These are phyloP conservation scores for Liposcelis brunnea DNA, from an alignment of 2,888 invertebrate species.

Conservation along the genomic window DNA sequence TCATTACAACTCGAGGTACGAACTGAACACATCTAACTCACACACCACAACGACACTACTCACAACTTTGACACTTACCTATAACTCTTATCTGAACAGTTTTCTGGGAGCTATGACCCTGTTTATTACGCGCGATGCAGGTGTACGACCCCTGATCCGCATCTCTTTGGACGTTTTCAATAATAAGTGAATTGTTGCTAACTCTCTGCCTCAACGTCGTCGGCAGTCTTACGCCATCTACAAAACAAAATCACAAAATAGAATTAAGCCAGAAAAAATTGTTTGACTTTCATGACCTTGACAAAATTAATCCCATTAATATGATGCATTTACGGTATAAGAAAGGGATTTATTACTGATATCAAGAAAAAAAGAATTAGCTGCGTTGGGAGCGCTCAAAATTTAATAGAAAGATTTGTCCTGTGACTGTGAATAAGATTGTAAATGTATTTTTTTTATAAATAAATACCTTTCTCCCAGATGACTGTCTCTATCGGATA, in stretches of 20 bases:
- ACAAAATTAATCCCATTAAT: neutral
- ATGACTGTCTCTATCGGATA: slow-evolving; percentile 32
- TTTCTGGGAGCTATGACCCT: slow-evolving; percentile 28
- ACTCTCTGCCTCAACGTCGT: slow-evolving; percentile 35
- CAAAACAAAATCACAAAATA: slow-evolving; percentile 9
- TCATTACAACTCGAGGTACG: too few species aligned
- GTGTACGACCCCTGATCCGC: slow-evolving; percentile 36
- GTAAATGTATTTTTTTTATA: too few species aligned
- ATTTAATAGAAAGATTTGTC: too few species aligned
- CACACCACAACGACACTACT: too few species aligned
- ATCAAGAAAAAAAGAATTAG: too few species aligned
- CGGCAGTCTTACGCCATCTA: slow-evolving; percentile 31
- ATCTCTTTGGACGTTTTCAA: slow-evolving; percentile 32
- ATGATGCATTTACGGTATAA: too few species aligned
- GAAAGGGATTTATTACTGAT: too few species aligned
- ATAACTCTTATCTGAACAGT: slow-evolving; percentile 28
- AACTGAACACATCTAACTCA: too few species aligned
- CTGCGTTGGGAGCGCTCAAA: too few species aligned
- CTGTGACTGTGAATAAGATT: too few species aligned
- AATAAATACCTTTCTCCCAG: slow-evolving; percentile 33
- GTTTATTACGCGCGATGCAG: slow-evolving; percentile 34
- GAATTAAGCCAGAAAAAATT: neutral
- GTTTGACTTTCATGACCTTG: too few species aligned
- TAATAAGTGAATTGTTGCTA: slow-evolving; percentile 33
- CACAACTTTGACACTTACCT: slow-evolving; percentile 22